Evolutionary conservation across 53 echinoderm and acorn worm species (phyloP).

Genomic region (Actinopyga echinites): DNA sequence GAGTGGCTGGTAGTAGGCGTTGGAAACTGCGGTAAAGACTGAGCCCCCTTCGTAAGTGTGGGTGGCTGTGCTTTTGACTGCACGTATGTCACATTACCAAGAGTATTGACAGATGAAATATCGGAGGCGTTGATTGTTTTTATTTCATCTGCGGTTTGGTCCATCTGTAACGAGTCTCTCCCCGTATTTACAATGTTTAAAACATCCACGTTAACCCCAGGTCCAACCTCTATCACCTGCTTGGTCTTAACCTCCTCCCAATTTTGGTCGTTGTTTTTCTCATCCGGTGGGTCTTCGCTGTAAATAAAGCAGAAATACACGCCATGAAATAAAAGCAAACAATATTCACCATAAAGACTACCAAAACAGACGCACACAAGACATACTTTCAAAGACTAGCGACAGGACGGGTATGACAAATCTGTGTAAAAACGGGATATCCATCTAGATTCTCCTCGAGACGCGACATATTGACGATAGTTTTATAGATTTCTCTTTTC

Average conservation of each 20-base stretch:
- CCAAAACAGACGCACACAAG: too few species aligned
- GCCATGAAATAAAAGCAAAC: neutral
- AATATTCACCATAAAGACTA: neutral
- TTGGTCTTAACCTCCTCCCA: neutral
- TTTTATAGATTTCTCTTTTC: too few species aligned
- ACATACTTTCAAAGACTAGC: too few species aligned
- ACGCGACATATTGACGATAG: too few species aligned
- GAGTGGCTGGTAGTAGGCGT: slow-evolving; percentile 30
- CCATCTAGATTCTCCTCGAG: too few species aligned
- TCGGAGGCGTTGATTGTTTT: neutral
- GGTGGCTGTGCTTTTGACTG: neutral
- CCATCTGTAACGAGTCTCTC: too few species aligned
- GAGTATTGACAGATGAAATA: neutral
- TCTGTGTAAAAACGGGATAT: too few species aligned
- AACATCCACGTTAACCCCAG: neutral
- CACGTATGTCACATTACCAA: neutral
- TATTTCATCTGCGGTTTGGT: neutral
- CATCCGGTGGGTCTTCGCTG: slow-evolving; percentile 2
- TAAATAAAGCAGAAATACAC: neutral
- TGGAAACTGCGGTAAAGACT: neutral
- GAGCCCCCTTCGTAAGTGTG: neutral
- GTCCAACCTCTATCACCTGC: neutral
- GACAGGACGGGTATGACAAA: too few species aligned
- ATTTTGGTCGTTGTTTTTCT: neutral
- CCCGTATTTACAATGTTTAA: neutral